A percentile compares a stretch with the other conserved stretches of the same genome.
Evolutionary conservation across 1,140 invertebrate genomes (phyloP).

Genomic region (Goniozus legneri): DNA sequence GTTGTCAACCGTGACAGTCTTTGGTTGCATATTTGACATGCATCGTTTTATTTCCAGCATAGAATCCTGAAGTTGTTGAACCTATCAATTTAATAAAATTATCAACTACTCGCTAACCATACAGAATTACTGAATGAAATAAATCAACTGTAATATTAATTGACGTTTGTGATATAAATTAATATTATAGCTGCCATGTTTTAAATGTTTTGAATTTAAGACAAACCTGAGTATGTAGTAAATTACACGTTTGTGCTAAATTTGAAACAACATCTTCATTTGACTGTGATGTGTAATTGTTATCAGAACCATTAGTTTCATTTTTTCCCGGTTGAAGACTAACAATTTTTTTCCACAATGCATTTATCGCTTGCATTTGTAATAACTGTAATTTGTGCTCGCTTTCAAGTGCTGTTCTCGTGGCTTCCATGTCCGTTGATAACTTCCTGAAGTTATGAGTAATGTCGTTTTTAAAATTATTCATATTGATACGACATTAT

Average conservation of each 20-base stretch:
- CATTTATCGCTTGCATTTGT: slow-evolving; percentile 87
- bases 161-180: too few species aligned
- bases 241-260: slow-evolving; percentile 58
- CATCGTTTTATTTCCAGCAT: slow-evolving; percentile 73
- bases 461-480: slow-evolving; percentile 7
- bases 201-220: too few species aligned
- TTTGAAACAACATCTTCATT: slow-evolving; percentile 56
- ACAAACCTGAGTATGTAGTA: slow-evolving; percentile 43
- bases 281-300: slow-evolving; percentile 37
- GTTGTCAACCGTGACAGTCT: slow-evolving; percentile 45
- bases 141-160: too few species aligned
- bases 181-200: too few species aligned
- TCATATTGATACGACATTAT: slow-evolving; percentile 1
- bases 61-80: slow-evolving; percentile 69
- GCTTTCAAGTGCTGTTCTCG: slow-evolving; percentile 76
- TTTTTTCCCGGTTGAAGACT: slow-evolving; percentile 57
- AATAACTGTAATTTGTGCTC: slow-evolving; percentile 81
- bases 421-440: slow-evolving; percentile 75
- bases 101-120: too few species aligned
- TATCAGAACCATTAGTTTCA: slow-evolving; percentile 25
- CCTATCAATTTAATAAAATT: slow-evolving; percentile 57
- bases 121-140: neutral
- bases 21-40: slow-evolving; percentile 59
- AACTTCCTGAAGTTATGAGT: slow-evolving; percentile 59
- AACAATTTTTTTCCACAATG: slow-evolving; percentile 85